These are phyloP conservation scores for Peribatodes rhomboidaria DNA, from an alignment of 2,888 invertebrate species.

Conservation along the genomic window DNA sequence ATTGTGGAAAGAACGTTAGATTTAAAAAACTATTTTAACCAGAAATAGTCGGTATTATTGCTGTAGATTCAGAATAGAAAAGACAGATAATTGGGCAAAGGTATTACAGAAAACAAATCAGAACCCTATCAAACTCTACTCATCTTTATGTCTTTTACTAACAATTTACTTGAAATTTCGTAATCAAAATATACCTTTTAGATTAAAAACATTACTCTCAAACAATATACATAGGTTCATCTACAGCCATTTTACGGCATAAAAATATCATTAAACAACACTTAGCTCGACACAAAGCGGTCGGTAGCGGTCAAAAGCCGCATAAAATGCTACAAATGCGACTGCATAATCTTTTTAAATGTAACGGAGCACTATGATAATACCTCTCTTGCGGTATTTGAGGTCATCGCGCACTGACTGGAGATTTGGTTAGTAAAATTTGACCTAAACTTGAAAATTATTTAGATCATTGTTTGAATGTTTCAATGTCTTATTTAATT, in stretches of 20 bases:
- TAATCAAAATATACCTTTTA: too few species aligned
- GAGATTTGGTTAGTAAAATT: background rate
- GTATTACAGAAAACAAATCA: too few species aligned
- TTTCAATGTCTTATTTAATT: too few species aligned
- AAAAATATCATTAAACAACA: constrained; percentile 36
- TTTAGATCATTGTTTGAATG: background rate
- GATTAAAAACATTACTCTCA: background rate
- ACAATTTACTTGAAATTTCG: too few species aligned
- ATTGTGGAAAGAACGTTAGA: too few species aligned
- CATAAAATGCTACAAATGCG: constrained; percentile 35
- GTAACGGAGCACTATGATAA: constrained; percentile 33
- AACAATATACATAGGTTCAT: constrained; percentile 16
- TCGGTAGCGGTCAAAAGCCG: constrained; percentile 32
- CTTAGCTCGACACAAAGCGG: constrained; percentile 33
- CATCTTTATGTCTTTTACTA: too few species aligned
- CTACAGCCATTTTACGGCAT: constrained; percentile 12
- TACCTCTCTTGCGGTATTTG: constrained; percentile 23
- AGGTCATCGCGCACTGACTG: constrained; percentile 17
- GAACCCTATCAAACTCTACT: too few species aligned
- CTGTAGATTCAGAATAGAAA: too few species aligned
- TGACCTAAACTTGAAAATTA: background rate
- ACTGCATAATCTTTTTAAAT: constrained; percentile 36
- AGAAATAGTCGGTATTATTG: too few species aligned
- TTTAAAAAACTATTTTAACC: too few species aligned
- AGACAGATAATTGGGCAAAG: too few species aligned